Conservation (phyloP, 2,888 invertebrate genomes). For the Callimorpha dominula region DNA sequence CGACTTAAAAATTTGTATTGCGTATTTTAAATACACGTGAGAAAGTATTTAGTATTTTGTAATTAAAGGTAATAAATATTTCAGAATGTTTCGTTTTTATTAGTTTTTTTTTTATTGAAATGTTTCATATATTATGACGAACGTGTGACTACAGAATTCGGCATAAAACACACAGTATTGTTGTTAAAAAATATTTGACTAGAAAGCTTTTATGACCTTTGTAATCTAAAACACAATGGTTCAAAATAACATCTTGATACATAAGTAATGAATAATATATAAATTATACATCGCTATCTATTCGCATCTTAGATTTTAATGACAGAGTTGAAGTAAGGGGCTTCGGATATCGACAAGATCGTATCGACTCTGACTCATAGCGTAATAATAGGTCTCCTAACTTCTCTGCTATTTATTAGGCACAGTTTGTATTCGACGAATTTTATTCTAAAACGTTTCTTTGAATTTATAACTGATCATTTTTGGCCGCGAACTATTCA, state of each 20-base stretch:
- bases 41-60: too few relatives aligned
- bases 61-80: too few relatives aligned
- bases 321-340: constrained; percentile 54
- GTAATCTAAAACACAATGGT: neutral
- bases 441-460: constrained; percentile 62
- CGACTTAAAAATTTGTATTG: too few relatives aligned
- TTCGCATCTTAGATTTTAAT: constrained; percentile 52
- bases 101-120: neutral
- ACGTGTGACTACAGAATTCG: neutral
- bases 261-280: constrained; percentile 48
- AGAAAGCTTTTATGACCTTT: too few relatives aligned
- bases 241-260: constrained; percentile 46
- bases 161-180: constrained; percentile 4
- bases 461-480: constrained; percentile 59
- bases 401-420: constrained; percentile 66
- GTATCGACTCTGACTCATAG: constrained; percentile 70
- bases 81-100: too few relatives aligned
- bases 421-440: constrained; percentile 67
- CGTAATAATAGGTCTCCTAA: constrained; percentile 72
- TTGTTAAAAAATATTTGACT: too few relatives aligned
- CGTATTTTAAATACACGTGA: too few relatives aligned
- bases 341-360: constrained; percentile 55
- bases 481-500: constrained; percentile 47
- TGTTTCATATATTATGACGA: neutral
- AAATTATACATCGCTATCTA: constrained; percentile 50